Conservation (phyloP, 2,797 vertebrate genomes). For the Chloroceryle amazona region DNA sequence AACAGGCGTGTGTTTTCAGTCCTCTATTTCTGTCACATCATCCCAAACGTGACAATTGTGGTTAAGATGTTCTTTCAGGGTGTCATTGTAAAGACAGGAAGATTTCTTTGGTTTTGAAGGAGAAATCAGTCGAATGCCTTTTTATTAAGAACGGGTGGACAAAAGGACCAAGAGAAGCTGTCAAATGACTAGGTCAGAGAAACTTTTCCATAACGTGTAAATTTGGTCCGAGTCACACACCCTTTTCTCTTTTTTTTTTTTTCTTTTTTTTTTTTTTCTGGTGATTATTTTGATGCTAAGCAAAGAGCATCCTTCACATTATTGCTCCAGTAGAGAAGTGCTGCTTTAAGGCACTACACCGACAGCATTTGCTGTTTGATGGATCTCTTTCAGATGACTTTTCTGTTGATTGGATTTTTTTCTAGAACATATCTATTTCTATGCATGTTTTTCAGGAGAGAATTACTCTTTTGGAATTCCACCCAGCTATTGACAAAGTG, state of each 20-base stretch:
- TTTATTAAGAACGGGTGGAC: neutral
- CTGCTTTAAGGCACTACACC: neutral
- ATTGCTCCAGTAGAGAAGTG: neutral
- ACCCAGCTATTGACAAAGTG: neutral
- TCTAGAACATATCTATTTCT: neutral
- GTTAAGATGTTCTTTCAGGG: too few species aligned
- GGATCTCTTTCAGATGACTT: neutral
- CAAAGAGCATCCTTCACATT: neutral
- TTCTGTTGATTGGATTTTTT: neutral
- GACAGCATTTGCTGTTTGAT: neutral
- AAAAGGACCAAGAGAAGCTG: neutral
- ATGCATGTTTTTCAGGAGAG: neutral
- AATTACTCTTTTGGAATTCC: neutral
- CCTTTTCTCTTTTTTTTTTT: neutral
- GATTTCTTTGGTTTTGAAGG: neutral
- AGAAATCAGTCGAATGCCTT: neutral
- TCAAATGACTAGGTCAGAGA: neutral
- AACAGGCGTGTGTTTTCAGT: too few species aligned
- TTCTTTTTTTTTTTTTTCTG: neutral
- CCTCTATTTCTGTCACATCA: too few species aligned
- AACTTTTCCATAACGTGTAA: fast-evolving
- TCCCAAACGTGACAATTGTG: too few species aligned
- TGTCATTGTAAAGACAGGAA: neutral
- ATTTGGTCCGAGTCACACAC: neutral
- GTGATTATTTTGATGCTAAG: neutral